Percentiles rank a stretch among this genome's conserved stretches.
phyloP scores from a whole-genome alignment of 2,797 vertebrate species.

The Rhodeus uyekii region DNA sequence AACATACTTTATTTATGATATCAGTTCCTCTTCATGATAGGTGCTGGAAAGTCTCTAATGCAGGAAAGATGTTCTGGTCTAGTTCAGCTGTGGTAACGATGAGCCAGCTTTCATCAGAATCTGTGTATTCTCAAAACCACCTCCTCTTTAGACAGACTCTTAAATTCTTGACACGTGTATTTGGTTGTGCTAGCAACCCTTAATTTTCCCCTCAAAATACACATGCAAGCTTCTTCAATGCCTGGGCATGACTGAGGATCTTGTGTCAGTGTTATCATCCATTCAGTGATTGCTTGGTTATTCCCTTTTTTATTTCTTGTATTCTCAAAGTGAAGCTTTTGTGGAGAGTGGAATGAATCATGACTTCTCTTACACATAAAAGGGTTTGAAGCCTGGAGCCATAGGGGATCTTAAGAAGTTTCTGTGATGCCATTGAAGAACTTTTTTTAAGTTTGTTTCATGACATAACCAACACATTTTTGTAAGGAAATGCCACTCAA shows the following conservation, averaged over 20 bases:
- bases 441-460: neutral
- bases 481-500: no score
- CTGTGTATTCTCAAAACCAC: constrained; percentile 39
- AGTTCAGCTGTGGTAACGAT: constrained; percentile 14
- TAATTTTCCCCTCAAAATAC: constrained; percentile 39
- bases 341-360: neutral
- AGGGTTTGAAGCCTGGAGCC: neutral
- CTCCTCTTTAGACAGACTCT: constrained; percentile 12
- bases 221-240: neutral
- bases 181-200: constrained; percentile 42
- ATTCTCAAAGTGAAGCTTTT: neutral
- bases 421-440: neutral
- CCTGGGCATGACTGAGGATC: constrained; percentile 3
- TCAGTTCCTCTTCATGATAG: constrained; percentile 45
- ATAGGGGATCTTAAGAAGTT: neutral
- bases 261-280: constrained; percentile 35
- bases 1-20: constrained; percentile 44
- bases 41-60: constrained; percentile 39
- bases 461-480: neutral
- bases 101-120: constrained; percentile 40
- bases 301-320: constrained; percentile 32
- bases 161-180: constrained; percentile 45
- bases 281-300: constrained; percentile 33
- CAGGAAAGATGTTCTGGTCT: constrained; percentile 48
- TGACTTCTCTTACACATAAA: constrained; percentile 1